phyloP scores from a whole-genome alignment of 2,797 vertebrate genomes.

The Selene dorsalis region DNA sequence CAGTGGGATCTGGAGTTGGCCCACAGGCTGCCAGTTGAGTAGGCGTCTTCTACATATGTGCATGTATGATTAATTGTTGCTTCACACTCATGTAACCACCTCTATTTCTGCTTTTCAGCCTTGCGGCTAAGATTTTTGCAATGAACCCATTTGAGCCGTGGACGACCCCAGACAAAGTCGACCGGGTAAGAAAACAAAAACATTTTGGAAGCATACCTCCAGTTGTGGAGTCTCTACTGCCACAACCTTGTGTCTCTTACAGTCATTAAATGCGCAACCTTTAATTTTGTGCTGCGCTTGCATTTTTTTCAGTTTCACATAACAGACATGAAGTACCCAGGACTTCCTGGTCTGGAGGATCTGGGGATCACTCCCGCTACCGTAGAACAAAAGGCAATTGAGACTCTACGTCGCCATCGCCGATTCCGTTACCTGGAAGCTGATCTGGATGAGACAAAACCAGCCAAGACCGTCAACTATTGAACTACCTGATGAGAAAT shows the following conservation, averaged over 20 bases:
- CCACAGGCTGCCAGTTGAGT: no score
- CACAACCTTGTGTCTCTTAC: not conserved
- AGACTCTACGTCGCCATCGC: conserved; percentile 93
- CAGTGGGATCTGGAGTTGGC: no score
- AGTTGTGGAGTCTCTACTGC: not conserved
- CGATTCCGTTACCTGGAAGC: conserved; percentile 88
- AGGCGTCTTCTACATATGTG: not conserved
- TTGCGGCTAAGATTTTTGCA: conserved; percentile 86
- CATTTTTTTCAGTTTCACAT: conserved; percentile 86
- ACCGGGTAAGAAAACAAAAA: conserved; percentile 86
- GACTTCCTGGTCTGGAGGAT: conserved; percentile 93
- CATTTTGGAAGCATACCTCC: not conserved
- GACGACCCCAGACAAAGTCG: conserved; percentile 92
- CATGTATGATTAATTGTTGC: fast-evolving
- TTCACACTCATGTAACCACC: not conserved
- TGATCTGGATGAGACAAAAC: conserved; percentile 88
- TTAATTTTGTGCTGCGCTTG: not conserved
- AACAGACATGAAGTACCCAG: conserved; percentile 89
- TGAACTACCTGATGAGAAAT: conserved; percentile 59
- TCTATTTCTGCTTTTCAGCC: conserved; percentile 75
- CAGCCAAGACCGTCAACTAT: conserved; percentile 86
- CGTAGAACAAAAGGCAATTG: conserved; percentile 92
- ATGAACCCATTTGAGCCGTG: conserved; percentile 92
- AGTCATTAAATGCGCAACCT: not conserved
- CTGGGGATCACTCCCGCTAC: conserved; percentile 87